Base-by-base conservation (phyloP, 2,888 invertebrate genomes). In the Athalia circularis region DNA sequence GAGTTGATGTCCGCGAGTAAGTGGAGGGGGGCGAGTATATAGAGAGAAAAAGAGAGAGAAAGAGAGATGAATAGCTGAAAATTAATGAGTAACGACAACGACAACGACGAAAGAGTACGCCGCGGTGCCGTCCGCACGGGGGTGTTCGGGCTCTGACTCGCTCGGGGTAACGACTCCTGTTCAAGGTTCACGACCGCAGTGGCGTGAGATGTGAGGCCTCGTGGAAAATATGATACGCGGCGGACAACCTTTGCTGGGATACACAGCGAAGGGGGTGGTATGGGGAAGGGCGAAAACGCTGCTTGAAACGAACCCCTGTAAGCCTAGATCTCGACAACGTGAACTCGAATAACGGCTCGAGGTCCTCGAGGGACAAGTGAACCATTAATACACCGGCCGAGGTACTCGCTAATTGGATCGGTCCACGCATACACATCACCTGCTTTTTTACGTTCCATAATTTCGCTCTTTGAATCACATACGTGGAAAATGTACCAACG, bases 371-470 rank as follows among this genome's bases (percentile, higher is more conserved):
- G 75, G 64, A 75, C 64, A 45, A 62, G 62, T 50, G 48, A 75
- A 50, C 59, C 62, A 57, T 48, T 62, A 75, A 75, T 75, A 48
- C 11, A 75, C n/a, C 50, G 29, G 8, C 61, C 43, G 62, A 59
- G 43, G 62, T 43, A n/a, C 15, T n/a, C 9, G 64, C 75, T 75
- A 75, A 75, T 75, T 75, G 64, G 75, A 75, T 50, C 75, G 75
- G 29, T 7, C 43, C 50, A 50, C 7, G 50, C n/a, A 11, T 72
- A n/a, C n/a, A 45, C 59, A 45, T 59, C 59, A 47, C 57, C 13
- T 9, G 47, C 15, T 59, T 11, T 8, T 47, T 59, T 72, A 45
- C 29, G 45, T 13, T 9, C 47, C 9, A 5, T 57, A 15, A 47
- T 47, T 45, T 15, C 15, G n/a, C 59, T 72, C 59, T 72, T 13